Evolutionary conservation across 1,140 invertebrate genomes (phyloP), one percentile per base, ranked within the genome.

Genomic region (Lithobius niger): DNA sequence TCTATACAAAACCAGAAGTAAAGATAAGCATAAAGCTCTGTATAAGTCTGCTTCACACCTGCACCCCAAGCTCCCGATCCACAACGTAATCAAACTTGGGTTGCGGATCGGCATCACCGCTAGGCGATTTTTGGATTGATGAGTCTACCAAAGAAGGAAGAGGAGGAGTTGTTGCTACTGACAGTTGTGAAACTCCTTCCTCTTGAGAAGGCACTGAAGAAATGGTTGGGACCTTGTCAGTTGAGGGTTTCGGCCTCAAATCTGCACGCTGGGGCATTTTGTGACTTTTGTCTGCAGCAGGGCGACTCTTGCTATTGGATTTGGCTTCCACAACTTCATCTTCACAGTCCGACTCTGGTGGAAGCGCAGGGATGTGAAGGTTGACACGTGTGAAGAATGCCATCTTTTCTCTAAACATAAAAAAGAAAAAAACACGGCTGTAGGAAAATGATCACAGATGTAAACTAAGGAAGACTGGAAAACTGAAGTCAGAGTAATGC

Each of bases 371-470:
- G 60, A 90, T 80, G 57, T 77, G 82, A 21, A 83, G 65, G 63
- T 86, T 86, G 3, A 82, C 78, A 56, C 83, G 77, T 1, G 88
- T 92, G 67, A 95, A 93, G 71, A 95, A 95, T 15, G 89, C 86
- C 82, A 95, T 95, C 71, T 93, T 94, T 72, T 93, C 89, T 76
- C 89, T 93, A 73, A 21, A 28, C 27, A 49, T 16, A n/a, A 47
- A 59, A 45, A 1, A 26, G 18, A 53, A 54, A 44, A 60, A 56
- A 21, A 47, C n/a, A n/a, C n/a, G n/a, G n/a, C n/a, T n/a, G n/a
- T n/a, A n/a, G n/a, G n/a, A n/a, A n/a, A n/a, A n/a, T n/a, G n/a
- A n/a, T n/a, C n/a, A n/a, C n/a, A n/a, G n/a, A n/a, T n/a, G n/a
- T n/a, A n/a, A n/a, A n/a, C n/a, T n/a, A n/a, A n/a, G n/a, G n/a